A percentile compares a stretch with the other conserved stretches of the same genome.
Conservation (phyloP, 2,797 vertebrate species). For the Lagothrix lagotricha region DNA sequence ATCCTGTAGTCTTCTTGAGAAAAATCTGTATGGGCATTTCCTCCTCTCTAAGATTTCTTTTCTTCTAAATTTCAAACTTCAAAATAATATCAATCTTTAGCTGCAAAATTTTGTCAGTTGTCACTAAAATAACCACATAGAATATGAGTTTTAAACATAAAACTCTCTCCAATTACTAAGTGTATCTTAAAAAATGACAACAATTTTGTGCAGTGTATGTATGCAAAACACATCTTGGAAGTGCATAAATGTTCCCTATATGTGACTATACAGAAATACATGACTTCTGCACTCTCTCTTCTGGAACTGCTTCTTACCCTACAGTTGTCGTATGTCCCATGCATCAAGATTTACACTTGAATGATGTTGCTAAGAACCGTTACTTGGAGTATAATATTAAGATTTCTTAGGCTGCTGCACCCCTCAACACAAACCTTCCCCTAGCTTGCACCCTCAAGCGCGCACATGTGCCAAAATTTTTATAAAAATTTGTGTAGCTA, state of each 20-base stretch:
- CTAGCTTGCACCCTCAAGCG: background rate
- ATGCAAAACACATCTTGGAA: background rate
- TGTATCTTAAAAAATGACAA: background rate
- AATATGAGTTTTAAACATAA: background rate
- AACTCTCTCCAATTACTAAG: background rate
- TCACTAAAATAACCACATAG: background rate
- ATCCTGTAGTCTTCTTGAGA: background rate
- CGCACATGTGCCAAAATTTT: background rate
- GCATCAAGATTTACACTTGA: background rate
- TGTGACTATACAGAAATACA: background rate
- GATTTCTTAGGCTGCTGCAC: background rate
- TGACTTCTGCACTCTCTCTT: background rate
- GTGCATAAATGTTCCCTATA: background rate
- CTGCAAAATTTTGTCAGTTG: background rate
- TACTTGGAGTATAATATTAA: background rate
- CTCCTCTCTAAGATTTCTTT: slow-evolving; percentile 9
- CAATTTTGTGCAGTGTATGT: background rate
- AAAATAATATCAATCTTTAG: background rate
- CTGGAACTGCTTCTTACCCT: background rate
- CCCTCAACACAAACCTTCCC: background rate
- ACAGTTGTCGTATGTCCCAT: background rate
- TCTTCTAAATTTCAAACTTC: background rate
- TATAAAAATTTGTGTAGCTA: background rate
- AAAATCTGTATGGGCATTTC: background rate
- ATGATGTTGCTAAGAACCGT: background rate